phyloP scores from a whole-genome alignment of 2,797 vertebrate genomes.

The Phaenicophaeus curvirostris region DNA sequence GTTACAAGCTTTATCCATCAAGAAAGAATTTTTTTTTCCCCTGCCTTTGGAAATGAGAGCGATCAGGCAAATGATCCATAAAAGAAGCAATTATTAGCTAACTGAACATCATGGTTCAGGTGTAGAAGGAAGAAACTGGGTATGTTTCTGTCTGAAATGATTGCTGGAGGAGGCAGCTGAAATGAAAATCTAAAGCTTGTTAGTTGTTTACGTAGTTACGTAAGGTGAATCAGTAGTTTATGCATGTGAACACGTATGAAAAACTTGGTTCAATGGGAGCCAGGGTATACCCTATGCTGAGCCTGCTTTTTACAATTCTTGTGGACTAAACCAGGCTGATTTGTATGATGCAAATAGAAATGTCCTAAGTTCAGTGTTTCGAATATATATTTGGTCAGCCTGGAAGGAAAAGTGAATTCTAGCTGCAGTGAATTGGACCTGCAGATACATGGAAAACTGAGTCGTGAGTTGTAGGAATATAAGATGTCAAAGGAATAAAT shows the following conservation, averaged over 20 bases:
- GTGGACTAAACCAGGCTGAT: not conserved
- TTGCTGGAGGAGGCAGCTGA: not conserved
- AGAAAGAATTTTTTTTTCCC: not conserved
- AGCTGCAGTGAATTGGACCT: not conserved
- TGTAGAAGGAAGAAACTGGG: not conserved
- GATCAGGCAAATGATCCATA: not conserved
- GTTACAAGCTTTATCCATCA: not conserved
- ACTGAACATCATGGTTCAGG: not conserved
- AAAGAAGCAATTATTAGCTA: not conserved
- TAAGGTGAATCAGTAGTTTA: not conserved
- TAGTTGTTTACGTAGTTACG: not conserved
- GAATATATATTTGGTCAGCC: not conserved
- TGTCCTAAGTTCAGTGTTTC: not conserved
- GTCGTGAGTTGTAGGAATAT: not conserved
- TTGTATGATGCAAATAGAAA: not conserved
- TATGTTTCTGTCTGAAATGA: not conserved
- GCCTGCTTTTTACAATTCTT: not conserved
- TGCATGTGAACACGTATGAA: fast-evolving
- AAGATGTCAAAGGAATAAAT: not conserved
- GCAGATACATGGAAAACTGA: not conserved
- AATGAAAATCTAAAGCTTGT: not conserved
- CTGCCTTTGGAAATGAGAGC: not conserved
- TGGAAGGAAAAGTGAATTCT: not conserved
- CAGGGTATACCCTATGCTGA: not conserved
- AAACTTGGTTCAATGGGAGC: not conserved